Conservation (phyloP, 2,888 invertebrate genomes). For the Micropterix aruncella region DNA sequence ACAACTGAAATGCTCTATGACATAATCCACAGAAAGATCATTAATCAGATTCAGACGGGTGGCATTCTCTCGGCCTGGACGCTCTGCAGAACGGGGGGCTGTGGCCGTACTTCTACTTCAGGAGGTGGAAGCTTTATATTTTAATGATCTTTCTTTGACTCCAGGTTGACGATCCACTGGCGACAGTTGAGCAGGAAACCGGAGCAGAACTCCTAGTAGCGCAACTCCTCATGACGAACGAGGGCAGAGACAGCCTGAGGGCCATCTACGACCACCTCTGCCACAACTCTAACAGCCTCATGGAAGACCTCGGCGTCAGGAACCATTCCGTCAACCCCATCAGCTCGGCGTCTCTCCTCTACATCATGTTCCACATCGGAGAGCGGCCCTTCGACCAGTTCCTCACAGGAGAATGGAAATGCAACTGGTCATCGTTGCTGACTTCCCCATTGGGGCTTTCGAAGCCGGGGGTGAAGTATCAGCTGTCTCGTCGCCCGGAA, state of each 20-base stretch:
- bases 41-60: too few relatives aligned
- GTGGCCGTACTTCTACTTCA: too few relatives aligned
- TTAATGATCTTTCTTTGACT: too few relatives aligned
- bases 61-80: too few relatives aligned
- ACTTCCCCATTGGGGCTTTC: not conserved
- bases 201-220: slow-evolving; percentile 43
- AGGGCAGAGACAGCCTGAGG: slow-evolving; percentile 39
- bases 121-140: too few relatives aligned
- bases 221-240: slow-evolving; percentile 44
- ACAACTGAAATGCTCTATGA: too few relatives aligned
- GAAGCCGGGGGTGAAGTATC: not conserved
- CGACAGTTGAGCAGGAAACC: slow-evolving; percentile 3
- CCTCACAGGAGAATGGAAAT: not conserved
- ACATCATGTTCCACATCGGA: slow-evolving; percentile 72
- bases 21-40: too few relatives aligned
- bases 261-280: slow-evolving; percentile 56
- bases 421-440: not conserved
- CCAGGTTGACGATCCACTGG: not conserved
- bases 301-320: slow-evolving; percentile 37
- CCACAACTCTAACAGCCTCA: slow-evolving; percentile 53
- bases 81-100: too few relatives aligned
- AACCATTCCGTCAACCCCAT: slow-evolving; percentile 20
- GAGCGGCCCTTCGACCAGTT: slow-evolving; percentile 52
- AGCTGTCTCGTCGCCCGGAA: not conserved
- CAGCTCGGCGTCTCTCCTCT: slow-evolving; percentile 41